A percentile compares a stretch with the other conserved stretches of the same genome.
Evolutionary conservation across 2,797 vertebrate genomes (phyloP).

Genomic region (Cyclura pinguis): DNA sequence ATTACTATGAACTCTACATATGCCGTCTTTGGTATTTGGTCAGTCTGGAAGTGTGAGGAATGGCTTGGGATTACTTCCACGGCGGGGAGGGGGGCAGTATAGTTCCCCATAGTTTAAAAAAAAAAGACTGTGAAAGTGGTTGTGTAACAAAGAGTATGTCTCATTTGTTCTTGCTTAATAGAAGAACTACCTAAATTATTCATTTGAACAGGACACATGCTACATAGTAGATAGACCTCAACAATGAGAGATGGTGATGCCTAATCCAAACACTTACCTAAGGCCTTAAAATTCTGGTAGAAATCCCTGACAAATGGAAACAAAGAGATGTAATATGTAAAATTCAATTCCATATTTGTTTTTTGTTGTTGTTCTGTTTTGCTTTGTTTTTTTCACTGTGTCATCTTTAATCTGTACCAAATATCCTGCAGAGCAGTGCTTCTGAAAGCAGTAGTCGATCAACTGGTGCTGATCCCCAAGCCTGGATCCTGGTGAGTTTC

Average conservation of each 20-base stretch:
- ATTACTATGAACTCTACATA: background rate
- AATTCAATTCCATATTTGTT: conserved; percentile 6
- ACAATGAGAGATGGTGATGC: background rate
- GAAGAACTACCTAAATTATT: background rate
- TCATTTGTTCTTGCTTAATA: background rate
- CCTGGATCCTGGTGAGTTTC: too few relatives aligned
- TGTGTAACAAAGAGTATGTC: too few relatives aligned
- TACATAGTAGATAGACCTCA: background rate
- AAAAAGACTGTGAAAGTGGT: too few relatives aligned
- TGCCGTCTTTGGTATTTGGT: background rate
- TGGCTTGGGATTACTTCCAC: background rate
- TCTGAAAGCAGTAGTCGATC: too few relatives aligned
- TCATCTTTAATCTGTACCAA: background rate
- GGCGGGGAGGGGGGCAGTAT: background rate
- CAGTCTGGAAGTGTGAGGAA: background rate
- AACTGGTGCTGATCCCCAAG: too few relatives aligned
- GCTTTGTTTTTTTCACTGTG: background rate
- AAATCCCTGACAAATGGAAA: background rate
- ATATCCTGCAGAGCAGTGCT: too few relatives aligned
- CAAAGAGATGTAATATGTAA: background rate
- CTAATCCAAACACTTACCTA: background rate
- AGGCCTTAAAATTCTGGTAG: background rate
- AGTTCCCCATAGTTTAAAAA: background rate
- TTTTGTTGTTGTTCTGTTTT: too few relatives aligned
- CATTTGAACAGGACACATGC: background rate